These are phyloP conservation scores for Zaprionus capensis DNA, from an alignment of 1,140 invertebrate genomes.

Conservation along the genomic window DNA sequence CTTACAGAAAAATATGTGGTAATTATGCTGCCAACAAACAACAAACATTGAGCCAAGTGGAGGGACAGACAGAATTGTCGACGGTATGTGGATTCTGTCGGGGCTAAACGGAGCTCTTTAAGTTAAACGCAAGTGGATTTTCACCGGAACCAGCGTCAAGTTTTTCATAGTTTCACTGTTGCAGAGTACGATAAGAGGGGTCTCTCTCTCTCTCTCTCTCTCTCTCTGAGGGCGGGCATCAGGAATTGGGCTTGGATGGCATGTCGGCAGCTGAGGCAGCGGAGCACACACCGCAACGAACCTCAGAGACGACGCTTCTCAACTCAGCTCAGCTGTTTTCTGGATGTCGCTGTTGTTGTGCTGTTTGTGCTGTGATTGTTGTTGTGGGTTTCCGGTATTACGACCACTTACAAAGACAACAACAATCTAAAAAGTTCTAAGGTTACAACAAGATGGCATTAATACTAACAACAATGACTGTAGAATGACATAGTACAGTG, in stretches of 20 bases:
- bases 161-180: slow-evolving; percentile 4
- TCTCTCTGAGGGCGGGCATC: background rate
- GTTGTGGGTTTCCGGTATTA: background rate
- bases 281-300: background rate
- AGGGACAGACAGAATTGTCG: background rate
- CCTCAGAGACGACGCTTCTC: background rate
- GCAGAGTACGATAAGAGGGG: background rate
- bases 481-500: background rate
- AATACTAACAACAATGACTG: background rate
- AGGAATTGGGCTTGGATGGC: too few species aligned
- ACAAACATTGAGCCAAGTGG: background rate
- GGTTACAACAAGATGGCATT: background rate
- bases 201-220: background rate
- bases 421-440: background rate
- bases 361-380: background rate
- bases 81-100: slow-evolving; percentile 4
- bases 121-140: slow-evolving; percentile 5
- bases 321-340: slow-evolving; percentile 2
- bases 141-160: slow-evolving; percentile 5
- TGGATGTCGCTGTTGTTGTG: background rate
- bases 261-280: too few species aligned
- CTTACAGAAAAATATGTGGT: slow-evolving; percentile 7
- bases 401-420: background rate
- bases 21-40: slow-evolving; percentile 1
- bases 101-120: slow-evolving; percentile 4